Percentiles rank a stretch among this genome's conserved stretches.
Evolutionary conservation across 2,113 vertebrate genomes (phyloP).

Genomic region (Erythrolamprus reginae): DNA sequence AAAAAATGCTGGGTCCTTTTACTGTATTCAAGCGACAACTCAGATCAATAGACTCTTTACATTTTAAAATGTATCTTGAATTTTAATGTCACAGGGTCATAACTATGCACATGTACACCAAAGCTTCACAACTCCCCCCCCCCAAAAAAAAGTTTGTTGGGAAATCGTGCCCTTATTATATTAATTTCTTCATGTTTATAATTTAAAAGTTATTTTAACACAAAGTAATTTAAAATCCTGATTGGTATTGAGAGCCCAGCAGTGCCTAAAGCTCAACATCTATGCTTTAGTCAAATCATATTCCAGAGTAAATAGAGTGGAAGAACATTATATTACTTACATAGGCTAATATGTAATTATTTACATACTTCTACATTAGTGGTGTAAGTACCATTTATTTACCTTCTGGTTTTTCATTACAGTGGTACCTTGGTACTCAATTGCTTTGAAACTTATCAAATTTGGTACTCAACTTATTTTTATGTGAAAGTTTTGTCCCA

Average conservation of each 20-base stretch:
- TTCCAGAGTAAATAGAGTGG: not conserved
- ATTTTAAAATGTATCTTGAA: not conserved
- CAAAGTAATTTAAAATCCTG: not conserved
- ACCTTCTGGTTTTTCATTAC: not conserved
- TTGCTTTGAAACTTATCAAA: not conserved
- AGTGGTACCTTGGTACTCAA: not conserved
- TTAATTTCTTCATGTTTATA: not conserved
- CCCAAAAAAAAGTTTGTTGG: not conserved
- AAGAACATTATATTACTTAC: not conserved
- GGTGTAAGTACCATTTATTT: not conserved
- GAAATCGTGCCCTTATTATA: not conserved
- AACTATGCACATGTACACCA: not conserved
- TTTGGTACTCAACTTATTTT: not conserved
- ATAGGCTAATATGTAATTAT: not conserved
- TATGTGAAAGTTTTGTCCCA: not conserved
- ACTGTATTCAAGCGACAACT: not conserved
- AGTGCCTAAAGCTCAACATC: not conserved
- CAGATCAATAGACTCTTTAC: not conserved
- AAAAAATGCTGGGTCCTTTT: not conserved
- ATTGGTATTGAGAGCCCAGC: not conserved
- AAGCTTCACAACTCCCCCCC: not conserved
- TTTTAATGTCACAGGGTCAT: not conserved
- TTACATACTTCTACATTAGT: not conserved
- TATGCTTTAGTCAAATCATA: not conserved
- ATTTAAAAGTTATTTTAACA: not conserved